A percentile compares a stretch with the other conserved stretches of the same genome.
These are phyloP conservation scores for Regulus satrapa DNA, from an alignment of 2,113 vertebrate species.

Conservation along the genomic window DNA sequence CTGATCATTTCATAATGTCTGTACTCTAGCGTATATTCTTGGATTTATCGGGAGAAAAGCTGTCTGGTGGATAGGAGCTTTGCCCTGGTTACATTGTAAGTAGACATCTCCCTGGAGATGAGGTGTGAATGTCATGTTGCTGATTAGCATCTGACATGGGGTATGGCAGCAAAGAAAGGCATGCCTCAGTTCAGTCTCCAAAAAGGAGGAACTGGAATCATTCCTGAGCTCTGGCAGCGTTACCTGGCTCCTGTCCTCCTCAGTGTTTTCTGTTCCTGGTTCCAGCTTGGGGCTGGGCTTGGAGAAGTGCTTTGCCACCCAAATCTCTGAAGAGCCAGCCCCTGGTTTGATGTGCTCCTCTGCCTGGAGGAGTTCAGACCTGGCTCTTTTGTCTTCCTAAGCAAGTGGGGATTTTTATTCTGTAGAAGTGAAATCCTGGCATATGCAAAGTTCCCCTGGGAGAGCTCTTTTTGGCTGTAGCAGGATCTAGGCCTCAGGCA, in stretches of 20 bases:
- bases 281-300: background rate
- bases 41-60: background rate
- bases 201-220: background rate
- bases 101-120: constrained; percentile 17
- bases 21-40: background rate
- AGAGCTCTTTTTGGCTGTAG: background rate
- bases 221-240: background rate
- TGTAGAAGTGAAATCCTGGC: background rate
- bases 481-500: background rate
- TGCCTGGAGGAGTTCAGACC: background rate
- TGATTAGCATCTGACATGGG: background rate
- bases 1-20: background rate
- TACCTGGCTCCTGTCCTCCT: fast-evolving
- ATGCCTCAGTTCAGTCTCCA: background rate
- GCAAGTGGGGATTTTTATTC: background rate
- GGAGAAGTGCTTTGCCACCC: background rate
- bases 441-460: fast-evolving
- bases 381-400: background rate
- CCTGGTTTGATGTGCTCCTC: background rate
- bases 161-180: background rate
- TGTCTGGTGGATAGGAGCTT: background rate
- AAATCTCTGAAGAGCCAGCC: background rate
- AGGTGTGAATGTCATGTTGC: background rate
- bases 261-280: background rate
- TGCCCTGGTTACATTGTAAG: constrained; percentile 50